Percentiles rank a stretch among this genome's conserved stretches.
phyloP scores from a whole-genome alignment of 2,888 invertebrate genomes.

The Phortica okadai region DNA sequence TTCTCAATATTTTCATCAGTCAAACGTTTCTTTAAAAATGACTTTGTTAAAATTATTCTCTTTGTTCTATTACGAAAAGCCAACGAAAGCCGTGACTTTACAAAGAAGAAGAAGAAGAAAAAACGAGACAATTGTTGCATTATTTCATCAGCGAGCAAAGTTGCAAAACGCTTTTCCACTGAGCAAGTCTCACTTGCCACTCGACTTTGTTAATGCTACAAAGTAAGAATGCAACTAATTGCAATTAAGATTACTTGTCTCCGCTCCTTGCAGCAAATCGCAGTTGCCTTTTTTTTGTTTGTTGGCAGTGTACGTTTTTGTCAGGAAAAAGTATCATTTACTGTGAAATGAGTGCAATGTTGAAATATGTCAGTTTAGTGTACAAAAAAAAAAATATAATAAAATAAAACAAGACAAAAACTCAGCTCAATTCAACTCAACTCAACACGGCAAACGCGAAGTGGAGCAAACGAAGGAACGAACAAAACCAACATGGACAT shows the following conservation, averaged over 20 bases:
- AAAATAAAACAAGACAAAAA: background rate
- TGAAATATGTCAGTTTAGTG: slow-evolving; percentile 24
- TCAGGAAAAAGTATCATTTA: slow-evolving; percentile 10
- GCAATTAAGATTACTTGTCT: slow-evolving; percentile 68
- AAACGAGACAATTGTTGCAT: background rate
- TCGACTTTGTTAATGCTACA: slow-evolving; percentile 65
- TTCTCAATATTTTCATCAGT: background rate
- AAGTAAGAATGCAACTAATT: slow-evolving; percentile 64
- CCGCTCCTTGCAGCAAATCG: slow-evolving; percentile 53
- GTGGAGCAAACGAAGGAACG: background rate
- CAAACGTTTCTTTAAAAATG: too few species aligned
- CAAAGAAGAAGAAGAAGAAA: background rate
- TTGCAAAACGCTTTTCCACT: background rate
- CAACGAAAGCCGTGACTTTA: background rate
- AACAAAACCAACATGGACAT: slow-evolving; percentile 21
- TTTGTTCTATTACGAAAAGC: too few species aligned
- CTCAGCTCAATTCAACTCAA: background rate
- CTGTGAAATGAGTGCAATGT: slow-evolving; percentile 25
- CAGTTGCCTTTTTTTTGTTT: slow-evolving; percentile 30
- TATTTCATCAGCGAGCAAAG: background rate
- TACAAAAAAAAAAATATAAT: background rate
- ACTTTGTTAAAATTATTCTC: too few species aligned
- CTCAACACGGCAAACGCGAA: slow-evolving; percentile 9
- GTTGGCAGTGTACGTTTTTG: background rate
- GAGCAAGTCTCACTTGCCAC: slow-evolving; percentile 35